These are phyloP conservation scores for Aphrophora alni DNA, from an alignment of 2,888 invertebrate genomes.

Conservation along the genomic window DNA sequence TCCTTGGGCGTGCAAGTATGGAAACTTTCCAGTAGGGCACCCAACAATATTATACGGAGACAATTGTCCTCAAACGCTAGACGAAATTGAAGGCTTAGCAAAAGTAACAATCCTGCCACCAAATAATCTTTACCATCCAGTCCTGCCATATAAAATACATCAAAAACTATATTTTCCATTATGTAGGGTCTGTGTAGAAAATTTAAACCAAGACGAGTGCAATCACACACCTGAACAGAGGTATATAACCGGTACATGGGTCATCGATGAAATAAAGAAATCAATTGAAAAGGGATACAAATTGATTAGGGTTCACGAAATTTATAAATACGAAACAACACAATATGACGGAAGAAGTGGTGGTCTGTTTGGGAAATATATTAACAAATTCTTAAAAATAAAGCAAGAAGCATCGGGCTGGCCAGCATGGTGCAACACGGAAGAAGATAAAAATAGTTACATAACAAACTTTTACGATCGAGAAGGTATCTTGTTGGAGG, in stretches of 20 bases:
- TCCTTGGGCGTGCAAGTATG: slow-evolving; percentile 51
- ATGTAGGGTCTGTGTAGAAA: slow-evolving; percentile 41
- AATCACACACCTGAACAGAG: slow-evolving; percentile 50
- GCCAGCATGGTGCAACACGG: slow-evolving; percentile 47
- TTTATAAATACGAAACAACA: slow-evolving; percentile 1
- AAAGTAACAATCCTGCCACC: slow-evolving; percentile 7
- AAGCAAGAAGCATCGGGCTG: slow-evolving; percentile 52
- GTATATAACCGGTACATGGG: slow-evolving; percentile 52
- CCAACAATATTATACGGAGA: slow-evolving; percentile 49
- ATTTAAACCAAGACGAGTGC: slow-evolving; percentile 50
- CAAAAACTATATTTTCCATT: slow-evolving; percentile 44
- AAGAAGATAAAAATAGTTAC: slow-evolving; percentile 39
- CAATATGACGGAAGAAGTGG: slow-evolving; percentile 34
- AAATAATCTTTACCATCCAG: slow-evolving; percentile 51
- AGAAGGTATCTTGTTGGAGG: neutral
- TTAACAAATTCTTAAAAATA: slow-evolving; percentile 53
- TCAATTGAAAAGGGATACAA: slow-evolving; percentile 48
- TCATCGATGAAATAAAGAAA: slow-evolving; percentile 51
- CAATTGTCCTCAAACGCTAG: neutral
- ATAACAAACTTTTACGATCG: neutral
- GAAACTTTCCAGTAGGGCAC: slow-evolving; percentile 52
- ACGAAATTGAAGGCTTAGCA: slow-evolving; percentile 9
- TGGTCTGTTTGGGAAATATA: slow-evolving; percentile 54
- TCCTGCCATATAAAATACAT: slow-evolving; percentile 51
- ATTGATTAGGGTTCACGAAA: neutral